Conservation (phyloP, 2,888 invertebrate species). For the Patella ulyssiponensis region DNA sequence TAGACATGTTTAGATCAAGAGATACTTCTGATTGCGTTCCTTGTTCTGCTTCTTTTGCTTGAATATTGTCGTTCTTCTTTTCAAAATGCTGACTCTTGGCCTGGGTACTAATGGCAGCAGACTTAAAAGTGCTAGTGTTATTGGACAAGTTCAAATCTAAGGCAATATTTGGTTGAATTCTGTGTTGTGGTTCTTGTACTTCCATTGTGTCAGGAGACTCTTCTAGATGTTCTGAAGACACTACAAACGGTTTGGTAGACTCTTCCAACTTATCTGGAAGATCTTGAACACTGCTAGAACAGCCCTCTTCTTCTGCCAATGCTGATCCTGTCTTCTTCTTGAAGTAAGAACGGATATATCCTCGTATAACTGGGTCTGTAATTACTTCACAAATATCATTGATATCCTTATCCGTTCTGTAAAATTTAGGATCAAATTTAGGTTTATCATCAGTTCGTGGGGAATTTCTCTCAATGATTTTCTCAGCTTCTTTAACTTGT, state of each 20-base stretch:
- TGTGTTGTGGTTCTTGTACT: background rate
- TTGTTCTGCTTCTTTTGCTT: background rate
- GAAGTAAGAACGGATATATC: constrained; percentile 55
- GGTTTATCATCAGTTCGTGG: constrained; percentile 49
- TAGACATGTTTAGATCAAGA: background rate
- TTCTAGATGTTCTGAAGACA: background rate
- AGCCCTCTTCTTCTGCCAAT: background rate
- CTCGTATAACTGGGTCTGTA: constrained; percentile 55
- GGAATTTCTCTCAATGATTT: constrained; percentile 28
- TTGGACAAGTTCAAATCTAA: background rate
- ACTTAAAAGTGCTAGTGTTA: background rate
- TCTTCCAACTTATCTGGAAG: background rate
- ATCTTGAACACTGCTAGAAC: background rate
- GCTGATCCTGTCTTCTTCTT: constrained; percentile 35
- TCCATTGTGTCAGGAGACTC: background rate
- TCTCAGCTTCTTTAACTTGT: background rate
- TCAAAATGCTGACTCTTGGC: background rate
- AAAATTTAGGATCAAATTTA: constrained; percentile 26
- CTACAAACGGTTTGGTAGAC: background rate
- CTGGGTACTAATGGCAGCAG: background rate
- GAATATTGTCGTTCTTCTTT: constrained; percentile 38
- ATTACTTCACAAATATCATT: constrained; percentile 54
- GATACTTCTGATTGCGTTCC: background rate
- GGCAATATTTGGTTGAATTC: background rate
- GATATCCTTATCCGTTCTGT: constrained; percentile 49